A percentile compares a stretch with the other conserved stretches of the same genome.
Evolutionary conservation across 2,113 vertebrate species (phyloP).

Genomic region (Shinisaurus crocodilurus): DNA sequence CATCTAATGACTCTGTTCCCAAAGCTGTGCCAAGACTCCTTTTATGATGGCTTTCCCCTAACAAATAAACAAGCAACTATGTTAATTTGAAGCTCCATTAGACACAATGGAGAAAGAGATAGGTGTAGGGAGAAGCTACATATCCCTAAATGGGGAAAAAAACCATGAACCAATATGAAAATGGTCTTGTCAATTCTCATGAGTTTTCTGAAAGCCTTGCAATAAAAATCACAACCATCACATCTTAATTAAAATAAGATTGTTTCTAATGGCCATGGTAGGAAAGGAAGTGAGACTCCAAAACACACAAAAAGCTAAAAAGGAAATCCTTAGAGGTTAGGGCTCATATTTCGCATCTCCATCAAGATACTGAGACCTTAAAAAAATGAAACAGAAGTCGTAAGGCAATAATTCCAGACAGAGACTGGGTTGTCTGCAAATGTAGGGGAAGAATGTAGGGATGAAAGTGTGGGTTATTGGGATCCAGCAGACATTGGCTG

Average conservation of each 20-base stretch:
- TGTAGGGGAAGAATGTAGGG: not conserved
- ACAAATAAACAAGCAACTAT: conserved; percentile 35
- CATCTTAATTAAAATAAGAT: conserved; percentile 22
- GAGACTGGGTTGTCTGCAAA: not conserved
- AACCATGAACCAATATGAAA: not conserved
- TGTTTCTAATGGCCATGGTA: not conserved
- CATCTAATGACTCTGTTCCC: conserved; percentile 33
- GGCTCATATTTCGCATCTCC: not conserved
- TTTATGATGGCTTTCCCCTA: not conserved
- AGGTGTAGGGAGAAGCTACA: not conserved
- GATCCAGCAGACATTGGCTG: not conserved
- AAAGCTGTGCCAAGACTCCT: conserved; percentile 26
- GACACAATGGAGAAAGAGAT: conserved; percentile 19
- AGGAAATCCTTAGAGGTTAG: not conserved
- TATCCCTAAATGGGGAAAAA: not conserved
- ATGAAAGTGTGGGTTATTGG: not conserved
- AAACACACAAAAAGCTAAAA: not conserved
- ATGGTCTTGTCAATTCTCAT: not conserved
- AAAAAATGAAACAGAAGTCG: not conserved
- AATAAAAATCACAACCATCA: conserved; percentile 6
- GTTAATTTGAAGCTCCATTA: conserved; percentile 47
- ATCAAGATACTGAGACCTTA: not conserved
- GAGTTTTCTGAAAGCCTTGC: not conserved
- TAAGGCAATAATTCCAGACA: not conserved
- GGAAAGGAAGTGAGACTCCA: not conserved